Evolutionary conservation across 2,113 vertebrate genomes (phyloP), one percentile per base, ranked within the genome.

Genomic region (Antechinus flavipes): DNA sequence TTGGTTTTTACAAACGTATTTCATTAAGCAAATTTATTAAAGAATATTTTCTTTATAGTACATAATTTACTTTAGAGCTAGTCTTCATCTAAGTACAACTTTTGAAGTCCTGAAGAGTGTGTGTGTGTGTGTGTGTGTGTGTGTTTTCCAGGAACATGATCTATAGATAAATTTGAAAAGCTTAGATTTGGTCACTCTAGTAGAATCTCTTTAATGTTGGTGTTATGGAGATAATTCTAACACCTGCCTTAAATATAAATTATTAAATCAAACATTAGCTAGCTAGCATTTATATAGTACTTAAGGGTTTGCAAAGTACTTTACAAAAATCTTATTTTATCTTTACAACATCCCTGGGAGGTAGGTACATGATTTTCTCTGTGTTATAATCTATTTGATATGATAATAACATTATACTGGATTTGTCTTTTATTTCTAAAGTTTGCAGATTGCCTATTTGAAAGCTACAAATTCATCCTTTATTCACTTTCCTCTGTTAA

Each of bases 401-500:
- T 76, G n/a, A 42, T 76, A 42, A 76, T 76, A 14, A n/a, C 42
- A 84, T 23, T 42, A 22, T 2, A 42, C 19, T 23, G 2, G 35
- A 84, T 84, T 84, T 42, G 6, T 84, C 35, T 23, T 84, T 19
- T 22, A 84, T 84, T 91, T 54, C 1, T 26, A 91, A 50, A 30
- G 76, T 1, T 90, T 91, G 11, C 46, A 27, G 24, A 95, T 53
- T 27, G 92, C 93, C 53, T 91, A 1, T 84, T 93, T 55, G 91
- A 24, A 50, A 92, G 76, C 16, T 35, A 89, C 50, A 94, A 91
- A 84, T 97, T 50, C 93, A 54, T 25, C 55, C 91, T 68, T 30
- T 68, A 27, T 54, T 95, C 91, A 16, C 76, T 95, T 97, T 95
- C 14, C 91, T 68, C 42, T 97, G 3, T 91, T 42, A 55, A 24